A percentile compares a stretch with the other conserved stretches of the same genome.
Conservation (phyloP, 2,113 vertebrate species). For the Gorsachius goisagi region DNA sequence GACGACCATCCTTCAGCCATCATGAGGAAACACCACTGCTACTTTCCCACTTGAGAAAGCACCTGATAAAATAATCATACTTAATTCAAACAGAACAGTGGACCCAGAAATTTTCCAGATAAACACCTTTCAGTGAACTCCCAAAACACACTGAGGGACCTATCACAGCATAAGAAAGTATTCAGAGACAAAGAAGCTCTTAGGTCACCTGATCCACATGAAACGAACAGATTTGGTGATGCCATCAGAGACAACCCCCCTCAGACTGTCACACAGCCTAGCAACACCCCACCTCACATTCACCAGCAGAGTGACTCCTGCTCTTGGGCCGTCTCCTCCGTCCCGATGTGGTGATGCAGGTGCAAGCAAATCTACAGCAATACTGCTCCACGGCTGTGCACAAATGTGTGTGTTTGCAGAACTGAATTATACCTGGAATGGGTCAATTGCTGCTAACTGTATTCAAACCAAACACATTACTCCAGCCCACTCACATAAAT, state of each 20-base stretch:
- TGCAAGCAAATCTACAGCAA: background rate
- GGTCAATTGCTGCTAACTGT: background rate
- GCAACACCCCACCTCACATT: background rate
- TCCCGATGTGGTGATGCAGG: background rate
- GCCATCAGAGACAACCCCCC: background rate
- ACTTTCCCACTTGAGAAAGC: background rate
- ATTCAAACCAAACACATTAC: background rate
- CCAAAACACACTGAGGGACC: rapidly evolving
- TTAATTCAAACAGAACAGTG: background rate
- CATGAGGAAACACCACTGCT: background rate
- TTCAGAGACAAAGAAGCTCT: background rate
- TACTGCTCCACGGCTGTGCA: background rate
- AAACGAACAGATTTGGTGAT: background rate
- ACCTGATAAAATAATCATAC: background rate
- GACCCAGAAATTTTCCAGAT: background rate
- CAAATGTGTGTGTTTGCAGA: rapidly evolving
- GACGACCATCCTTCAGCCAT: background rate
- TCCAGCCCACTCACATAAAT: background rate
- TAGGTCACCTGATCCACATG: background rate
- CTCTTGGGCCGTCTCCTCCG: background rate
- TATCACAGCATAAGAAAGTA: background rate
- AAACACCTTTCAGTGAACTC: background rate
- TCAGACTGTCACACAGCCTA: background rate
- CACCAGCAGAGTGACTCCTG: background rate
- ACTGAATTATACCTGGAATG: background rate